Base-by-base conservation (phyloP, 2,113 vertebrate genomes). In the Podarcis cretensis region DNA sequence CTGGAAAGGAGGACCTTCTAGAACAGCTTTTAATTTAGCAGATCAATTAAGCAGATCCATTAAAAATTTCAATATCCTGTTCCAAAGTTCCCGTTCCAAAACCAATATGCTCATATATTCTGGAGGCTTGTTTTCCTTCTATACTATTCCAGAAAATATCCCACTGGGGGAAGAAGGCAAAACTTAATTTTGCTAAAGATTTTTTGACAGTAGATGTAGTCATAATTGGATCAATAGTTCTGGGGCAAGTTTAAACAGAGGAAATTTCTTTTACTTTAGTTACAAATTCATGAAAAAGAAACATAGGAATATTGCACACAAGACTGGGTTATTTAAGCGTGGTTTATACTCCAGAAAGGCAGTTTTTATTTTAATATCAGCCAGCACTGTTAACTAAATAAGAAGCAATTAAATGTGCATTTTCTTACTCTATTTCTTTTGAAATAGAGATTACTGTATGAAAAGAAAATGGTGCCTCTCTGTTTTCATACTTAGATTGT, bases 11-110 rank as follows among this genome's bases (percentile, higher is more conserved):
- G 89, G 54, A 75, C 87, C 87, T 81, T 84, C 75, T 88, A 88
- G 81, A 90, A 96, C 90, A 35, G 48, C 73, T 86, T 91, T 66
- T 89, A 81, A 81, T 66, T 86, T 83, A 84, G 91, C 92, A 84
- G 79, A 91, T 85, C 81, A 84, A 76, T 40, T 95, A 85, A 89
- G 81, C 35, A 87, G 43, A 81, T 90, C 87, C 25, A 88, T 85
- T 86, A 94, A 94, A 37, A 94, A 90, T 30, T 48, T 35, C 77
- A 84, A 84, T 86, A 0, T 80, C 93, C 48, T 89, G 10, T 90
- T 90, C 23, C 68, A 43, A 88, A 27, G 59, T 84, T 87, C 23
- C 57, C 88, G 1, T 85, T 93, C 30, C 77, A 87, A 87, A 92
- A 84, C 59, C 6, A 68, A 63, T 25, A 89, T 86, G 54, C 87